Evolutionary conservation across 2,888 invertebrate genomes (phyloP), one percentile per base, ranked within the genome.

Genomic region (Uloborus plumipes): DNA sequence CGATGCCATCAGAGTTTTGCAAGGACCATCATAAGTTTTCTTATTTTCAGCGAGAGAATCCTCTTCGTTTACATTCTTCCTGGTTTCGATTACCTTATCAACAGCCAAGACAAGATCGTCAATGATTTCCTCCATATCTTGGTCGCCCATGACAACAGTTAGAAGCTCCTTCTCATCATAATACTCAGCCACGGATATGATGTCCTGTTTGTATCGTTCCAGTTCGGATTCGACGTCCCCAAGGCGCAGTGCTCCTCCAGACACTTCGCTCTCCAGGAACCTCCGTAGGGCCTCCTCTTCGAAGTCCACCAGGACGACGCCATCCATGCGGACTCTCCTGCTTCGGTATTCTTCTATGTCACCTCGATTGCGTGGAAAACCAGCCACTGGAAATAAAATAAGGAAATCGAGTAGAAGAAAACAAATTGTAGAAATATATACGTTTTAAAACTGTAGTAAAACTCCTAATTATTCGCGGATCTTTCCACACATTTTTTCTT

Each of bases 101-200:
- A 84, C 71, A 7, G 78, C 78, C 18, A 79, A 51, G 13, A 84
- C 64, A 18, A 84, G 74, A 50, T 84, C 84, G 26, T 79, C 79
- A 55, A 79, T 59, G 47, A 79, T 75, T 22, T 78, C 84, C 15
- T 84, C 84, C 16, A 59, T 70, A 26, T 80, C 80, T 22, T 76
- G 84, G n/a, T 81, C 80, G 0, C 84, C 84, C 75, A 84, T 81
- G 31, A 84, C 84, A 1, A 84, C 79, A 1, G 79, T 81, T 16
- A 83, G 64, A 11, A 83, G 55, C 14, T 83, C 84, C 61, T 79
- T 78, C 15, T 84, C 75, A 47, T 84, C 84, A 55, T 79, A 84
- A 49, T 84, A 84, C 22, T 84, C 84, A 6, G 79, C 79, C 6
- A 84, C 84, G 2, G 78, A 70, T 62, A 84, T 79, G 31, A 84